A percentile compares a stretch with the other conserved stretches of the same genome.
These are phyloP conservation scores for Sphaerophoria taeniata DNA, from an alignment of 2,888 invertebrate genomes.

Conservation along the genomic window DNA sequence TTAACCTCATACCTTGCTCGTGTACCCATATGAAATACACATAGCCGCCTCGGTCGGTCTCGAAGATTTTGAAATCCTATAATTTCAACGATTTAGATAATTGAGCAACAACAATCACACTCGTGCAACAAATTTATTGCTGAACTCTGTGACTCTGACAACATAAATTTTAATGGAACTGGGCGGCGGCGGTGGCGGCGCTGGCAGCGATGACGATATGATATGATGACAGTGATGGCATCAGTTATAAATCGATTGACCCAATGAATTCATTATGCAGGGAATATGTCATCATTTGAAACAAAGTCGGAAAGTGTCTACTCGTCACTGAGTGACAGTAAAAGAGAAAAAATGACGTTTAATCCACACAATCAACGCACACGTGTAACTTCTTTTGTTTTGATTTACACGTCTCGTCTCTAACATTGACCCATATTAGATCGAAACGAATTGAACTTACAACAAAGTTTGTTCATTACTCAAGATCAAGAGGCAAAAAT, in stretches of 20 bases:
- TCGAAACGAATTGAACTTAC: conserved; percentile 55
- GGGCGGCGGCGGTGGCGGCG: conserved; percentile 39
- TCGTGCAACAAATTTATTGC: conserved; percentile 56
- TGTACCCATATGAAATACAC: conserved; percentile 23
- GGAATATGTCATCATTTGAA: conserved; percentile 50
- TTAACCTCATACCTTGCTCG: conserved; percentile 39
- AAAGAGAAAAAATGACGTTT: conserved; percentile 38
- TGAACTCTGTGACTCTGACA: conserved; percentile 45
- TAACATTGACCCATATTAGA: conserved; percentile 81
- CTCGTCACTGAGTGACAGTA: conserved; percentile 14
- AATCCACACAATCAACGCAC: background rate
- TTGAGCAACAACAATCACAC: conserved; percentile 63
- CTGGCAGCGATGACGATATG: background rate
- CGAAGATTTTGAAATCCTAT: conserved; percentile 61
- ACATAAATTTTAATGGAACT: conserved; percentile 45
- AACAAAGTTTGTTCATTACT: conserved; percentile 61
- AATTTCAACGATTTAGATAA: conserved; percentile 69
- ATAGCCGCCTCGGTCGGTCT: background rate
- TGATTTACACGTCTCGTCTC: conserved; percentile 45
- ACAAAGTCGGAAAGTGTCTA: conserved; percentile 9
- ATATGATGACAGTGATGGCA: conserved; percentile 45
- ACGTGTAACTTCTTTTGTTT: background rate
- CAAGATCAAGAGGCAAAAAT: conserved; percentile 70
- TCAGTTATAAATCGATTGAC: conserved; percentile 66
- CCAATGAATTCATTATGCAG: conserved; percentile 47